Conservation (phyloP, 2,888 invertebrate species). For the Mythimna lalbum region DNA sequence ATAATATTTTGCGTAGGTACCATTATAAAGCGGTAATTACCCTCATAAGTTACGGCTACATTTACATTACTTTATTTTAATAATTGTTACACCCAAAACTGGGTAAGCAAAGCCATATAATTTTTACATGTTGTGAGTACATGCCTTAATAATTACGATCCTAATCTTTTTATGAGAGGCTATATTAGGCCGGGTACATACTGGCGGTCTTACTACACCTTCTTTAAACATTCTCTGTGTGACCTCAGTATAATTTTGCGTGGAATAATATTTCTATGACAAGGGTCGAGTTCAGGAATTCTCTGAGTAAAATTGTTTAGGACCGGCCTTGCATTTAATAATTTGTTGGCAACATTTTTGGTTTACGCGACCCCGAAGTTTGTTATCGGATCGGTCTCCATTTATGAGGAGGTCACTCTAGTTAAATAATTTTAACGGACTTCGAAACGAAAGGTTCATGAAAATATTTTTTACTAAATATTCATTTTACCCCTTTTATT, state of each 20-base stretch:
- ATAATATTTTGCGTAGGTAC: conserved; percentile 28
- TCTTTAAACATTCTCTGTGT: conserved; percentile 67
- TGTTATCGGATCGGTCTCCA: conserved; percentile 64
- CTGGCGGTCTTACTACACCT: conserved; percentile 35
- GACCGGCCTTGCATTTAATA: conserved; percentile 65
- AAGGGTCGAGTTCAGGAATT: conserved; percentile 67
- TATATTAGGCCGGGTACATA: conserved; percentile 18
- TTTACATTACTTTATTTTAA: conserved; percentile 31
- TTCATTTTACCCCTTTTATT: no score
- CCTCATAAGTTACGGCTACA: conserved; percentile 27
- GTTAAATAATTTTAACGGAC: no score
- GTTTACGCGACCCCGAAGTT: conserved; percentile 62
- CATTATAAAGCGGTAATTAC: conserved; percentile 37
- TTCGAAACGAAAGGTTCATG: neutral
- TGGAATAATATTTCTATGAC: conserved; percentile 70
- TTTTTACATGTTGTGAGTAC: conserved; percentile 20
- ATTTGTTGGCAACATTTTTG: conserved; percentile 67
- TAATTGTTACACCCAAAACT: conserved; percentile 17
- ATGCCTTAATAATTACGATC: conserved; percentile 48
- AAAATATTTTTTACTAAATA: neutral
- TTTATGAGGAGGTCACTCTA: neutral
- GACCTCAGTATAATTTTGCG: conserved; percentile 57
- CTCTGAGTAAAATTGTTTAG: conserved; percentile 67
- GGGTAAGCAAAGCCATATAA: conserved; percentile 19
- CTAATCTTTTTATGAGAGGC: conserved; percentile 51